phyloP scores from a whole-genome alignment of 2,797 vertebrate species.

The Tympanoctomys barrerae region DNA sequence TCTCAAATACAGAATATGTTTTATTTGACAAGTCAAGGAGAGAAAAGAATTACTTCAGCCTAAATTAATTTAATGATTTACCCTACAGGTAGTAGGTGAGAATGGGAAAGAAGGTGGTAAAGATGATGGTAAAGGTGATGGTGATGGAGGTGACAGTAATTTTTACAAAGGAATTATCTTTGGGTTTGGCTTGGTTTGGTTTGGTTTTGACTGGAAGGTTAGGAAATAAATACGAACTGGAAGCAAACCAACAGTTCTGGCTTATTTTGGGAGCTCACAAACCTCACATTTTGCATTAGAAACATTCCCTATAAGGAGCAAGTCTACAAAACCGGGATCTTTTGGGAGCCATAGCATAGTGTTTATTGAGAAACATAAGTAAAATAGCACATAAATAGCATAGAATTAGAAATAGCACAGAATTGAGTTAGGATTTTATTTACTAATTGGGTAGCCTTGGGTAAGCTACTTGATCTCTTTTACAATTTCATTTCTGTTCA shows the following conservation, averaged over 20 bases:
- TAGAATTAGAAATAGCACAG: slow-evolving; percentile 26
- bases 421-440: not conserved
- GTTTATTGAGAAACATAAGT: not conserved
- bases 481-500: slow-evolving; percentile 39
- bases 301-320: not conserved
- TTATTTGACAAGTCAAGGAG: slow-evolving; percentile 31
- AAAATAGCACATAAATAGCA: slow-evolving; percentile 6
- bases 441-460: not conserved
- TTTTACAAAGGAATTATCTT: not conserved
- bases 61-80: slow-evolving; percentile 10
- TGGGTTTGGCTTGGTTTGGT: not conserved
- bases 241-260: slow-evolving; percentile 4
- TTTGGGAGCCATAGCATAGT: not conserved
- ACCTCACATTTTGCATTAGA: not conserved
- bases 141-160: not conserved
- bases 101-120: not conserved
- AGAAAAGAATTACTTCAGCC: slow-evolving; percentile 22
- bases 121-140: not conserved
- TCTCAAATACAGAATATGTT: not conserved
- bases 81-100: not conserved
- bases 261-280: not conserved
- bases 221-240: slow-evolving; percentile 10
- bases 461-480: slow-evolving; percentile 23
- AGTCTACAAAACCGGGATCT: not conserved
- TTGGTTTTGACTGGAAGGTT: not conserved